Conservation (phyloP, 2,888 invertebrate species). For the Meghimatium bilineatum region DNA sequence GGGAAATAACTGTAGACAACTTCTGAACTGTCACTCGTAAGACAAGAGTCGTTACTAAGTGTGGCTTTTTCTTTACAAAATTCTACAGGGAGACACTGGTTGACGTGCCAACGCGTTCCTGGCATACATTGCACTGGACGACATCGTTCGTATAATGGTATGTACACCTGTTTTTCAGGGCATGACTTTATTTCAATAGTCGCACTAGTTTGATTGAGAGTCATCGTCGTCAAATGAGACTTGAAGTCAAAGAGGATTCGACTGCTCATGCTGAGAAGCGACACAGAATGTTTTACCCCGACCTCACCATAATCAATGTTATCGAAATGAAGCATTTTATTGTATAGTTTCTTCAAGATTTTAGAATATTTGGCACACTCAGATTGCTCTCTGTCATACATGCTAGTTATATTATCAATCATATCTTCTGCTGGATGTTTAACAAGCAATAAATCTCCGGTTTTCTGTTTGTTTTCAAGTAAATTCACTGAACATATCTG, state of each 20-base stretch:
- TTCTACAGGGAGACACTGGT: background rate
- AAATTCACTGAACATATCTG: background rate
- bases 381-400: background rate
- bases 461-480: background rate
- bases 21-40: background rate
- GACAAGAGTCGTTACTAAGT: background rate
- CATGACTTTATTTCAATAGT: conserved; percentile 26
- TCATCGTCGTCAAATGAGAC: background rate
- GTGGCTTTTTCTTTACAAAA: background rate
- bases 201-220: background rate
- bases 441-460: too few species aligned
- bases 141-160: background rate
- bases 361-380: background rate
- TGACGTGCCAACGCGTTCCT: background rate
- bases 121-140: background rate
- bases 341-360: too few species aligned
- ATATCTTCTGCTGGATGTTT: background rate
- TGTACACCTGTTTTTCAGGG: conserved; percentile 22
- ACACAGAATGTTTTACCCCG: too few species aligned
- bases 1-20: background rate
- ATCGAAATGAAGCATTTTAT: too few species aligned
- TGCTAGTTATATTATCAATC: background rate
- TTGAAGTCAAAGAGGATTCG: conserved; percentile 27
- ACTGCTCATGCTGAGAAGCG: background rate
- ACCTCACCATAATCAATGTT: too few species aligned